Evolutionary conservation across 2,888 invertebrate species (phyloP).

Genomic region (Drosophila recens): DNA sequence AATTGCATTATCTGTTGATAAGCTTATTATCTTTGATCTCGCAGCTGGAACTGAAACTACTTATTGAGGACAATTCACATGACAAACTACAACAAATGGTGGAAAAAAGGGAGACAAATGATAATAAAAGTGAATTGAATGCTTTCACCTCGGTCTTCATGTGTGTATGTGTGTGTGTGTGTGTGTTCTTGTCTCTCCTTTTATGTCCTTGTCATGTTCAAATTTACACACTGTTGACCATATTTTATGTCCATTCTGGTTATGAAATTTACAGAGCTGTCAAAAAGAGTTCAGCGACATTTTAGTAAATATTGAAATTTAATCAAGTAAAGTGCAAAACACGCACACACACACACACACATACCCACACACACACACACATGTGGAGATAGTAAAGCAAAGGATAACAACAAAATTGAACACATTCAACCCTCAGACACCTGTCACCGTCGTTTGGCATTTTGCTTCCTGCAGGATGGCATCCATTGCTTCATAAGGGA

Average conservation of each 20-base stretch:
- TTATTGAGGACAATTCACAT: conserved; percentile 22
- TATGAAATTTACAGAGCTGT: conserved; percentile 81
- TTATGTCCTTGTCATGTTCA: conserved; percentile 65
- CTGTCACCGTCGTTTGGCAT: conserved; percentile 69
- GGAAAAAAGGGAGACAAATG: conserved; percentile 4
- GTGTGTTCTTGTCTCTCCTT: conserved; percentile 45
- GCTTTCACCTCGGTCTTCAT: conserved; percentile 18
- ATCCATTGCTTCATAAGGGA: conserved; percentile 56
- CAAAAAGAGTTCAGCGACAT: conserved; percentile 82
- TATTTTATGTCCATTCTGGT: conserved; percentile 79
- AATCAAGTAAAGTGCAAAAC: conserved; percentile 80
- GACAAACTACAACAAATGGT: conserved; percentile 57
- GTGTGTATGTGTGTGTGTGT: conserved; percentile 1
- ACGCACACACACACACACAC: conserved; percentile 41
- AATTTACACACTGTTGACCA: conserved; percentile 79
- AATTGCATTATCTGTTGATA: conserved; percentile 27
- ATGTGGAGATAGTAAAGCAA: conserved; percentile 33
- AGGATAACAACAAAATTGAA: conserved; percentile 63
- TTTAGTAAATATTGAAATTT: conserved; percentile 83
- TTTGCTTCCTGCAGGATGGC: conserved; percentile 59
- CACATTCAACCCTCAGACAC: conserved; percentile 65
- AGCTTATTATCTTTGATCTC: conserved; percentile 19
- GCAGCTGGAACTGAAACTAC: conserved; percentile 10
- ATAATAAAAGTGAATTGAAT: conserved; percentile 9
- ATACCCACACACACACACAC: conserved; percentile 11